These are phyloP conservation scores for Sympetrum striolatum DNA, from an alignment of 2,888 invertebrate species.

Conservation along the genomic window DNA sequence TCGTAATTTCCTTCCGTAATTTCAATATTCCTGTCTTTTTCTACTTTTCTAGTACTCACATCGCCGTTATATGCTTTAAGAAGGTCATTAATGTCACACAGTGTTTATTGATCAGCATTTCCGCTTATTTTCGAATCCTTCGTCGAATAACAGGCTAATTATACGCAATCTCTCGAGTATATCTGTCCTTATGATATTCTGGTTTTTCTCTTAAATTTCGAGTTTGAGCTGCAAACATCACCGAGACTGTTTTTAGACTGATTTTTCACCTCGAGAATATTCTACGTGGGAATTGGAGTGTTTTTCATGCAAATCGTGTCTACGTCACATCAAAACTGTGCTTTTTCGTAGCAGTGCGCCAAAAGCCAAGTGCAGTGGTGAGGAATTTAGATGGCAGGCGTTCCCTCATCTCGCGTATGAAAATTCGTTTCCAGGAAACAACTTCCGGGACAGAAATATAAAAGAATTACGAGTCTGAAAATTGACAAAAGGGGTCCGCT, in stretches of 20 bases:
- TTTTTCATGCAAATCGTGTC: neutral
- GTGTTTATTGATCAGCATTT: neutral
- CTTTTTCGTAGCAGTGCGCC: neutral
- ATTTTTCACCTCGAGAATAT: neutral
- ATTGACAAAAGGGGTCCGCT: neutral
- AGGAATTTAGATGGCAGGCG: neutral
- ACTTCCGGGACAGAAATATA: neutral
- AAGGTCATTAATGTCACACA: neutral
- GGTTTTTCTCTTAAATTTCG: neutral
- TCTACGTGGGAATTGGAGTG: neutral
- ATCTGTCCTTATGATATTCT: neutral
- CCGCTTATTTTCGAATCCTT: neutral
- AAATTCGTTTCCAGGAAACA: constrained; percentile 15
- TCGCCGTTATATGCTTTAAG: too few species aligned
- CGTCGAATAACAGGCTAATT: neutral
- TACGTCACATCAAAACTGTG: neutral
- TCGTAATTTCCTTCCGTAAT: too few species aligned
- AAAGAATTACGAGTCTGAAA: neutral
- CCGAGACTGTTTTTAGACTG: neutral
- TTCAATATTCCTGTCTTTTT: too few species aligned
- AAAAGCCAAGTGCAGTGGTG: neutral
- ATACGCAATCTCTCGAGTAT: neutral
- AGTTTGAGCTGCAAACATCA: neutral
- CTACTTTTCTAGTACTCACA: too few species aligned
- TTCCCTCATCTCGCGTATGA: constrained; percentile 8